phyloP scores from a whole-genome alignment of 2,797 vertebrate species.

The Xenentodon cancila region DNA sequence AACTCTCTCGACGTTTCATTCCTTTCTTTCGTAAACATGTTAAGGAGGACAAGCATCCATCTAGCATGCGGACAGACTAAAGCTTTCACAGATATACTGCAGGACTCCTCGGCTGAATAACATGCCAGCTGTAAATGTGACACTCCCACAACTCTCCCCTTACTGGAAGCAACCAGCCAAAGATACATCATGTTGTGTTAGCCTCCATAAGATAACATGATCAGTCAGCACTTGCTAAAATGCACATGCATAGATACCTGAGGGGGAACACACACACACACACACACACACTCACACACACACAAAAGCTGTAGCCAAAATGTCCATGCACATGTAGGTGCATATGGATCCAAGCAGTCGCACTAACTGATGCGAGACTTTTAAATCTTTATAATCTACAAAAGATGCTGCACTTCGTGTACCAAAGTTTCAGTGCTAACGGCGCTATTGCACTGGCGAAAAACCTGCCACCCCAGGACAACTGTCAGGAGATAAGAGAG shows the following conservation, averaged over 20 bases:
- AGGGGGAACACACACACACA: conserved; percentile 13
- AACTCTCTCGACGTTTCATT: conserved; percentile 18
- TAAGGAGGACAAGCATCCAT: conserved; percentile 26
- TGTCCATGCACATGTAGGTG: conserved; percentile 3
- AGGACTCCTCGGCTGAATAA: conserved; percentile 41
- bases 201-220: conserved; percentile 64
- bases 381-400: conserved; percentile 1
- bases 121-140: conserved; percentile 58
- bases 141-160: conserved; percentile 63
- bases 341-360: background rate
- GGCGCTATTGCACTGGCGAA: conserved; percentile 38
- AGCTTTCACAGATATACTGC: conserved; percentile 35
- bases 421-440: conserved; percentile 32
- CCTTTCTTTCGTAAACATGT: conserved; percentile 12
- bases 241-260: conserved; percentile 27
- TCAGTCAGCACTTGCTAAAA: conserved; percentile 25
- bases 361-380: background rate
- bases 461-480: conserved; percentile 17
- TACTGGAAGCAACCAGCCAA: conserved; percentile 64
- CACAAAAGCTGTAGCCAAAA: background rate
- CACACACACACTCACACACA: background rate
- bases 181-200: conserved; percentile 67
- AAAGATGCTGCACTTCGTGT: background rate
- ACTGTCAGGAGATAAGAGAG: conserved; percentile 59
- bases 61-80: conserved; percentile 18